A percentile compares a stretch with the other conserved stretches of the same genome.
Conservation (phyloP, 1,140 invertebrate genomes). For the Heliconius hermathena region DNA sequence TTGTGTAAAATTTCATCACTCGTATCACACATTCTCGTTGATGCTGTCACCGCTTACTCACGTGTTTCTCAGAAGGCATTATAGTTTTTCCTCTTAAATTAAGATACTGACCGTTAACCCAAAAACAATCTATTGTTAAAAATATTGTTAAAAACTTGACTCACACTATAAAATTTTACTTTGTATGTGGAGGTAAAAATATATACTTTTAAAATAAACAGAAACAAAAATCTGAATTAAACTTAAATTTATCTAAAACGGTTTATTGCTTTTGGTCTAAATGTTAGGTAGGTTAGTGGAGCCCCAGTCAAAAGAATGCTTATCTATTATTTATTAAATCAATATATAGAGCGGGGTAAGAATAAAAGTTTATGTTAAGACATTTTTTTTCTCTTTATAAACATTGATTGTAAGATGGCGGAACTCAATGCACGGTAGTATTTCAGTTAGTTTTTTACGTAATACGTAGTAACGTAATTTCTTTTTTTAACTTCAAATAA, state of each 20-base stretch:
- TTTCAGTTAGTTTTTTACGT: too few species aligned
- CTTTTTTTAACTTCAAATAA: too few species aligned
- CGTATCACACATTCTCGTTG: neutral
- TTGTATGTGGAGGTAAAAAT: neutral
- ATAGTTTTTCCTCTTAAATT: constrained; percentile 21
- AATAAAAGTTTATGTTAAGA: neutral
- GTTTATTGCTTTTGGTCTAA: too few species aligned
- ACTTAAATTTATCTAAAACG: too few species aligned
- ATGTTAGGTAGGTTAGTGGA: too few species aligned
- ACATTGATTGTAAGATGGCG: neutral
- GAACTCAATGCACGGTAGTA: too few species aligned
- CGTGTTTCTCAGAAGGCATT: constrained; percentile 20
- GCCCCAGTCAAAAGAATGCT: too few species aligned
- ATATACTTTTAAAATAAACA: neutral
- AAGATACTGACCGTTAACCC: constrained; percentile 24
- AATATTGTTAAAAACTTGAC: neutral
- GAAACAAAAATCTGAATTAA: neutral
- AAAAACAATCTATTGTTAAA: constrained; percentile 34
- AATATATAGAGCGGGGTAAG: neutral
- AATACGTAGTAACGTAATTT: too few species aligned
- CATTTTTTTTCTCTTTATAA: neutral
- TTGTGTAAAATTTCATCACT: constrained; percentile 3
- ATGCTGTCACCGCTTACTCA: constrained; percentile 30
- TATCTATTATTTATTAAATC: too few species aligned
- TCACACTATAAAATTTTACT: neutral